These are phyloP conservation scores for Campylorhamphus procurvoides DNA, from an alignment of 2,113 vertebrate species.

Conservation along the genomic window DNA sequence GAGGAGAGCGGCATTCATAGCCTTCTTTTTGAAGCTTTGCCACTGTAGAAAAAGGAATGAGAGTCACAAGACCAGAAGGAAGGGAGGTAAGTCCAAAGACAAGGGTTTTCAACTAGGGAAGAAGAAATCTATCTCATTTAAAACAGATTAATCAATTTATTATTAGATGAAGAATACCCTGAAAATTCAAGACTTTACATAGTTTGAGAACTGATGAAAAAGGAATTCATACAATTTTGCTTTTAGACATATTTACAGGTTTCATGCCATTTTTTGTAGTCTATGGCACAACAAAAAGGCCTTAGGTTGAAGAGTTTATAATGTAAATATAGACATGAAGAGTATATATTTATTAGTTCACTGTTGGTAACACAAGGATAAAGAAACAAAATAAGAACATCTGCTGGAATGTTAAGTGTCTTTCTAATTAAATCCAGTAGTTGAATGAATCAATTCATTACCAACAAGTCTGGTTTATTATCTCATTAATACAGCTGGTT, in stretches of 20 bases:
- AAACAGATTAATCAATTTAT: neutral
- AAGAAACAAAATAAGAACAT: conserved; percentile 72
- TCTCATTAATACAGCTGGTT: conserved; percentile 72
- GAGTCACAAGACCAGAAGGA: neutral
- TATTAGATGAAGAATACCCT: neutral
- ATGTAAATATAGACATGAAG: conserved; percentile 12
- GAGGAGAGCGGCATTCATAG: neutral
- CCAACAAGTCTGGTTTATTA: conserved; percentile 64
- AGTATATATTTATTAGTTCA: conserved; percentile 34
- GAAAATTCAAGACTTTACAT: neutral
- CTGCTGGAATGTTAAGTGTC: conserved; percentile 69
- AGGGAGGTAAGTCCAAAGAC: neutral
- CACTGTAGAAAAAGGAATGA: neutral
- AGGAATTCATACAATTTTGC: neutral
- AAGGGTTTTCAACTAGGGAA: neutral
- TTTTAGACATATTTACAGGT: neutral
- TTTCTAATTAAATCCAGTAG: conserved; percentile 75
- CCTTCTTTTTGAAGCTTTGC: neutral
- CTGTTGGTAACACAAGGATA: conserved; percentile 56
- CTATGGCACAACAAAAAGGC: neutral
- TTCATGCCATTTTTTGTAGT: neutral
- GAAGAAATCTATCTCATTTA: neutral
- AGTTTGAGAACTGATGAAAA: neutral
- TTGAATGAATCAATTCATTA: conserved; percentile 74
- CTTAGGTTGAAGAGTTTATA: neutral